phyloP scores from a whole-genome alignment of 2,797 vertebrate genomes.

The Parambassis ranga region DNA sequence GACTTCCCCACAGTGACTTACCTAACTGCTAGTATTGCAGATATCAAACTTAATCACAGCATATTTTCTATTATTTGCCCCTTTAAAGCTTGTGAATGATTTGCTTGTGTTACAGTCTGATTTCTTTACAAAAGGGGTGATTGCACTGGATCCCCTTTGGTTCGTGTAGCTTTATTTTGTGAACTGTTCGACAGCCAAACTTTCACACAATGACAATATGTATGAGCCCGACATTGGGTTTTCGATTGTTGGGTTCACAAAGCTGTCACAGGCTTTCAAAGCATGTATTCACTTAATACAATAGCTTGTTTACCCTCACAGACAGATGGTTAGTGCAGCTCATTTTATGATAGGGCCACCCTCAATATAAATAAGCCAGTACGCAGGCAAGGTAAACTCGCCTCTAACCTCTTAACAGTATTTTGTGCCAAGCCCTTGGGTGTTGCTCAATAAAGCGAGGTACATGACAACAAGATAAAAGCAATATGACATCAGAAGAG shows the following conservation, averaged over 20 bases:
- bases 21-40: neutral
- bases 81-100: neutral
- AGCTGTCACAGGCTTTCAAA: neutral
- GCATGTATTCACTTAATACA: neutral
- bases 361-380: neutral
- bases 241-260: neutral
- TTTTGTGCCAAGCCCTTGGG: neutral
- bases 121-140: conserved; percentile 4
- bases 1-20: too few species aligned
- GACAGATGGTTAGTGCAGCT: neutral
- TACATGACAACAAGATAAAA: neutral
- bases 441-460: neutral
- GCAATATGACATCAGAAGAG: too few species aligned
- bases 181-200: neutral
- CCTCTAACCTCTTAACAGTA: too few species aligned
- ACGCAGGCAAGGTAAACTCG: neutral
- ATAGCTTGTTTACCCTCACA: neutral
- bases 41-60: too few species aligned
- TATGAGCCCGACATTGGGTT: neutral
- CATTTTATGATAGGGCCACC: neutral
- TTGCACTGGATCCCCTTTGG: conserved; percentile 18
- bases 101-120: neutral
- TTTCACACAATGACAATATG: neutral
- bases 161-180: neutral
- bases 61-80: conserved; percentile 5